phyloP scores from a whole-genome alignment of 2,113 vertebrate genomes.

The Corydoras maculifer region DNA sequence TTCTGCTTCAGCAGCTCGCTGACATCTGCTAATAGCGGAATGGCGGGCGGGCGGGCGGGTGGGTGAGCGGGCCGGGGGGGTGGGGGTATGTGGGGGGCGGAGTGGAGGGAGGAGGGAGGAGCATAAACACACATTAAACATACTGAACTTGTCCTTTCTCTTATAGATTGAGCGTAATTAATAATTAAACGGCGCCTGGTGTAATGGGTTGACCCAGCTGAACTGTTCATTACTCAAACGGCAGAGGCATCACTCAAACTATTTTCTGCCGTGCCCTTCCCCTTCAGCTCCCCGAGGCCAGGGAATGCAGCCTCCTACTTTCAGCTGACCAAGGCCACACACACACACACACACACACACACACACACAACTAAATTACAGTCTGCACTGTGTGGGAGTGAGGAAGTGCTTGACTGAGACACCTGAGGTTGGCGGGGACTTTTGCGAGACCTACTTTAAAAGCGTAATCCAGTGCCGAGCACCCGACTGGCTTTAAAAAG shows the following conservation, averaged over 20 bases:
- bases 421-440: conserved; percentile 26
- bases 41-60: conserved; percentile 51
- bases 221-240: conserved; percentile 96
- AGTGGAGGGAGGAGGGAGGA: conserved; percentile 48
- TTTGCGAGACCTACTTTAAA: conserved; percentile 45
- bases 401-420: conserved; percentile 16
- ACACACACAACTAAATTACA: conserved; percentile 47
- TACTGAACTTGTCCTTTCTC: conserved; percentile 89
- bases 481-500: conserved; percentile 18
- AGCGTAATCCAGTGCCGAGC: conserved; percentile 49
- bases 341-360: conserved; percentile 21
- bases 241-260: conserved; percentile 92
- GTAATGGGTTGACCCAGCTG: conserved; percentile 96
- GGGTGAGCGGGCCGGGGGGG: no score
- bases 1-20: conserved; percentile 49
- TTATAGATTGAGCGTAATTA: conserved; percentile 92
- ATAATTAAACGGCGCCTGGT: conserved; percentile 95
- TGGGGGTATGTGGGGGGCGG: conserved; percentile 6
- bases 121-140: conserved; percentile 80
- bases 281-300: conserved; percentile 46
- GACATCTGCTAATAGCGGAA: conserved; percentile 54
- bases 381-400: conserved; percentile 38
- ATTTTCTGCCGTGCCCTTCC: conserved; percentile 71
- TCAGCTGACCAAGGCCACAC: conserved; percentile 51
- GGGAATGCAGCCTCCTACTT: conserved; percentile 39